Evolutionary conservation across 92 coral and sea anemone genomes (phyloP), one percentile per base, ranked within the genome.

Genomic region (Palythoa grandiflora): DNA sequence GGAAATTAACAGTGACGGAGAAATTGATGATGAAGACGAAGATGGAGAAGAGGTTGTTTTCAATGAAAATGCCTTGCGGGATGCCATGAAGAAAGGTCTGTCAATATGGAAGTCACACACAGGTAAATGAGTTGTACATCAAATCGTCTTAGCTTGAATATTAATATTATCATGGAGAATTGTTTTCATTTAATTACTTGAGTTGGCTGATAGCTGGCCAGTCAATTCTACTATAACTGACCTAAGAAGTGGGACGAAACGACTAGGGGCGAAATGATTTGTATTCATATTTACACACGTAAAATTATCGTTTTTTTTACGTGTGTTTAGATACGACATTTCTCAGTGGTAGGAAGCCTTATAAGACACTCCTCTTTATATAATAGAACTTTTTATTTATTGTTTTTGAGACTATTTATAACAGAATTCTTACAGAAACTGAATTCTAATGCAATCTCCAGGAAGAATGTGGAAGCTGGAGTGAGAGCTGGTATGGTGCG

Each of bases 91-190:
- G 54, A 88, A 94, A 65, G 94, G 98, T 7, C 84, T 97, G 89
- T 97, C 99, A 9, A 95, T 97, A 54, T 97, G 99, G 99, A 96
- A 88, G 73, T 91, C 98, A 54, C 99, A 97, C 79, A 68, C 79
- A 40, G 97, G 97, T 94, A 83, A 6, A 66, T 77, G 9, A 57
- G 47, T 36, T 37, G 55, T 3, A 7, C 12, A 12, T 21, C 14
- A 35, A 36, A 20, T 1, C 55, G 5, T 9, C 4, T 17, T 15
- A 14, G 50, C 37, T 36, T 6, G 16, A 6, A 2, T 63, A 16
- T 65, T 65, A 3, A 3, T 6, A 12, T 65, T 35, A 65, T 16
- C 28, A 28, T 28, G 28, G 28, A 20, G 9, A 17, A 16, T 19
- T 1, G 16, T 63, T 17, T 17, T 54, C 2, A 9, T 10, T 54